Base-by-base conservation (phyloP, 2,888 invertebrate species). In the Drosophila eohydei region DNA sequence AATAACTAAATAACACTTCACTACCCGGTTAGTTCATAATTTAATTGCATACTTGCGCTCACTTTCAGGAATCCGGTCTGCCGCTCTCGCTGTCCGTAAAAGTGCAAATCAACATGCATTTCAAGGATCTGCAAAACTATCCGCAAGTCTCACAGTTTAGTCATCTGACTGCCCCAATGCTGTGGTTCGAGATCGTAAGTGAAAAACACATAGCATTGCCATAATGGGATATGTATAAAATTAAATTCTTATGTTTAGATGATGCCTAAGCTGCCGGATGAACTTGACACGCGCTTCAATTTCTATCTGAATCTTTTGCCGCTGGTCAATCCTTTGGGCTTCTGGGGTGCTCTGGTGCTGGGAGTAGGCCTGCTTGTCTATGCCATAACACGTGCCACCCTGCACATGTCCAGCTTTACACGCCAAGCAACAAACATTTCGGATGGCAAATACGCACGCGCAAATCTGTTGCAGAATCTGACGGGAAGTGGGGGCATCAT, bases 151-250 rank as follows among this genome's bases (percentile, higher is more conserved):
- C 94, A 2, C 94, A 93, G 62, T 97, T 97, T 90, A 94, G 95
- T 58, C 94, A 97, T 80, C 93, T 96, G 91, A 95, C 96, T 12
- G 93, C 97, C 4, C 98, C 98, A 0, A 93, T 97, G 90, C 93
- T 97, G 4, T 98, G 97, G 97, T 97, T 97, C 78, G 97, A 97
- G 94, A 97, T 97, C 91, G 97, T 97, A 94, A 96, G 97, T 95
- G 89, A 6, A 16, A 21, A 11, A 12, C 3, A 6, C n/a, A 2
- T 11, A 6, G 3, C 16, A 32, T 6, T 32, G 5, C 32, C 6
- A 51, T 34, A 54, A 41, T 4, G 12, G 32, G 9, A 11, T 38
- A 28, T 44, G 34, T 28, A 44, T 16, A 50, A 57, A 21, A 8
- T 16, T 56, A 16, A 52, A 9, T 6, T 63, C 54, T 32, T 59